Evolutionary conservation across 30 jellyfish, hydroid and myxozoan species (phyloP).

Genomic region (Turritopsis rubra): DNA sequence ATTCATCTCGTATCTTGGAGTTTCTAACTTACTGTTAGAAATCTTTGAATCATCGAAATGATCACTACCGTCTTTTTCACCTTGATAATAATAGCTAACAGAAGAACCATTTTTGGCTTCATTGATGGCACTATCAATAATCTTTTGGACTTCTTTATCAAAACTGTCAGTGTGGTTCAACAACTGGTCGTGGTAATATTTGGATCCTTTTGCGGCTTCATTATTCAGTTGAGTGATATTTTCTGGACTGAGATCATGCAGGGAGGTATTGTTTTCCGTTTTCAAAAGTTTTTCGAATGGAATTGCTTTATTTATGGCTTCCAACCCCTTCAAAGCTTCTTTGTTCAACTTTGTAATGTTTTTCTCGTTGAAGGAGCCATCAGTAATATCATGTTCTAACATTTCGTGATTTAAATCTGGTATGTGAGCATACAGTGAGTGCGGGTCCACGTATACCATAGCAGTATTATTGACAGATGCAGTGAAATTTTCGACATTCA

Average conservation of each 20-base stretch:
- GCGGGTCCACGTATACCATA: background rate
- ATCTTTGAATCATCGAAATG: background rate
- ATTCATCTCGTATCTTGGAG: background rate
- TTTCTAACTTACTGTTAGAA: background rate
- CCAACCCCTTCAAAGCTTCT: constrained; percentile 27
- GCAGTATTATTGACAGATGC: background rate
- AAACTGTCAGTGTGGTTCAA: constrained; percentile 16
- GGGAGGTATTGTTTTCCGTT: background rate
- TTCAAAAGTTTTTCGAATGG: background rate
- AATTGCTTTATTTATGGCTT: background rate
- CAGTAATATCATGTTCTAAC: background rate
- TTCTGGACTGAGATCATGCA: background rate
- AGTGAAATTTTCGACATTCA: background rate
- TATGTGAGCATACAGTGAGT: background rate
- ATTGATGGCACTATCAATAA: constrained; percentile 25
- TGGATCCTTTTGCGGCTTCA: constrained; percentile 27
- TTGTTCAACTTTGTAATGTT: constrained; percentile 21
- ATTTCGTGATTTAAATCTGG: background rate
- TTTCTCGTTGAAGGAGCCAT: background rate
- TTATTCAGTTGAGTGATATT: constrained; percentile 18
- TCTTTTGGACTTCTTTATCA: constrained; percentile 28
- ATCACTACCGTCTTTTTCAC: background rate
- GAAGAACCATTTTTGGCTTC: constrained; percentile 27
- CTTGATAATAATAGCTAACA: background rate
- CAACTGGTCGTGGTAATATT: constrained; percentile 5